phyloP scores from a whole-genome alignment of 1,140 invertebrate species.

The Trichonephila clavipes region DNA sequence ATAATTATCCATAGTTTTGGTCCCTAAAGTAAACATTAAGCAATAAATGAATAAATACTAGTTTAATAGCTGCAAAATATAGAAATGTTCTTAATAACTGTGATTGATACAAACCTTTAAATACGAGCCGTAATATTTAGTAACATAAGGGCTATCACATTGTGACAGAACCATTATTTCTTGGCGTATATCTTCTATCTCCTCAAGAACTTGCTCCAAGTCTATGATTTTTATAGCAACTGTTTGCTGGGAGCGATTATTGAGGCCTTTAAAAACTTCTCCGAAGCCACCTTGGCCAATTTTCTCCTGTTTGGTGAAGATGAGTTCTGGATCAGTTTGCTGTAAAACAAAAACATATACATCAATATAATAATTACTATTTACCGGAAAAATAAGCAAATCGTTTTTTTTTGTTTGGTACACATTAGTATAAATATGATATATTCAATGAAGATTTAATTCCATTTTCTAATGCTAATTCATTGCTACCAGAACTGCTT shows the following conservation, averaged over 20 bases:
- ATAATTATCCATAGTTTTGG: constrained; percentile 99
- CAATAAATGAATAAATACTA: background rate
- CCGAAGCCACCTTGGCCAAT: constrained; percentile 99
- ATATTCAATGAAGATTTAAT: background rate
- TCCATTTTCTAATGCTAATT: background rate
- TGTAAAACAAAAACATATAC: background rate
- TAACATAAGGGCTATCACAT: constrained; percentile 99
- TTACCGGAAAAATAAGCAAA: no score
- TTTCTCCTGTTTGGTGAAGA: constrained; percentile 99
- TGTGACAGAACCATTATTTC: constrained; percentile 98
- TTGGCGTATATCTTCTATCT: constrained; percentile 99
- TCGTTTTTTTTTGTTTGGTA: no score
- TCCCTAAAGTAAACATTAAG: constrained; percentile 85
- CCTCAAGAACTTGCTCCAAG: constrained; percentile 99
- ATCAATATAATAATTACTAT: no score
- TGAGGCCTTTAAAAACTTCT: constrained; percentile 99
- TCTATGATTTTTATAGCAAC: constrained; percentile 99
- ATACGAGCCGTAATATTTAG: constrained; percentile 98
- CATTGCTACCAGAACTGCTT: background rate
- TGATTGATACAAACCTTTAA: constrained; percentile 87
- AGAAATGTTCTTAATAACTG: background rate
- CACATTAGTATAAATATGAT: no score
- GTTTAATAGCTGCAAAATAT: background rate
- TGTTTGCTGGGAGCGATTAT: constrained; percentile 97
- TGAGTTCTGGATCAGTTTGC: constrained; percentile 94